phyloP scores from a whole-genome alignment of 2,113 vertebrate genomes.

The Myotis davidii region DNA sequence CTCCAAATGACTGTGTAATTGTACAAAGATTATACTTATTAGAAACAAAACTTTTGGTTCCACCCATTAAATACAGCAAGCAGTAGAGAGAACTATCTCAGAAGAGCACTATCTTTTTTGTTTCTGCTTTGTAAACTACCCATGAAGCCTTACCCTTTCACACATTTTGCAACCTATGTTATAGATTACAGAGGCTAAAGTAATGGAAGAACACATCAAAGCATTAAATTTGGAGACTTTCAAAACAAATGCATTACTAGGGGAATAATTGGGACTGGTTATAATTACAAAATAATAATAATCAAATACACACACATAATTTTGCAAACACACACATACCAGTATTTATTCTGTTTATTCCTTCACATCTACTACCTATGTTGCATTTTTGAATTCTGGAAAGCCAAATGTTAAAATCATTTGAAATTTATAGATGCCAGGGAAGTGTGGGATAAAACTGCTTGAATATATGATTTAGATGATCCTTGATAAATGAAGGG shows the following conservation, averaged over 20 bases:
- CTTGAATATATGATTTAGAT: background rate
- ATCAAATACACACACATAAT: background rate
- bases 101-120: background rate
- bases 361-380: background rate
- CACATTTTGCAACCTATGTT: background rate
- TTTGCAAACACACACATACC: background rate
- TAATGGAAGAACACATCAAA: background rate
- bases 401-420: background rate
- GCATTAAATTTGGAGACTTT: background rate
- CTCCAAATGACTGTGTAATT: conserved; percentile 80
- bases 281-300: background rate
- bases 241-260: background rate
- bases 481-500: background rate
- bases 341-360: background rate
- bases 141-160: background rate
- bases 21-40: conserved; percentile 79
- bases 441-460: background rate
- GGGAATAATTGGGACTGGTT: background rate
- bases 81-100: background rate
- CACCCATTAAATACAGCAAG: background rate
- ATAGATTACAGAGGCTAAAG: background rate
- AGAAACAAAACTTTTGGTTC: conserved; percentile 72
- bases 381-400: background rate
- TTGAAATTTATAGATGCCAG: background rate
- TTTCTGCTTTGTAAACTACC: background rate